Percentiles rank a stretch among this genome's conserved stretches.
Evolutionary conservation across 2,888 invertebrate species (phyloP).

Genomic region (Reticulitermes lucifugus): DNA sequence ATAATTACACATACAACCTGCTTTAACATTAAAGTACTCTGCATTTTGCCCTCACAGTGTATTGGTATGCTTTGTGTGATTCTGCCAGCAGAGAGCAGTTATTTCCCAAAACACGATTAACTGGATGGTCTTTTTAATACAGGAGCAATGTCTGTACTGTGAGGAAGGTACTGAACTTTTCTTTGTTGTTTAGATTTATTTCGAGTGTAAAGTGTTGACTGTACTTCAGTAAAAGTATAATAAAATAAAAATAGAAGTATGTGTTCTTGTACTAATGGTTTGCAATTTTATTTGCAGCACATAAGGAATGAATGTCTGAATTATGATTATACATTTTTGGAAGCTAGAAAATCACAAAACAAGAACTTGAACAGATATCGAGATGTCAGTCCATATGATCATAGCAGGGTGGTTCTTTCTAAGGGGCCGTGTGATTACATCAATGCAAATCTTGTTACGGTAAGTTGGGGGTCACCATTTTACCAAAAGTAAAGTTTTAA

Average conservation of each 20-base stretch:
- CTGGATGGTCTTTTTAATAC: too few relatives aligned
- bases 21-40: too few relatives aligned
- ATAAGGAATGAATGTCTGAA: slow-evolving; percentile 78
- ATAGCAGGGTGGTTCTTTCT: slow-evolving; percentile 85
- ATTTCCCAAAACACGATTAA: too few relatives aligned
- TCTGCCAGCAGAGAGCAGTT: too few relatives aligned
- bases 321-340: slow-evolving; percentile 66
- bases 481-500: too few relatives aligned
- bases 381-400: slow-evolving; percentile 97
- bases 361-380: slow-evolving; percentile 90
- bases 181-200: too few relatives aligned
- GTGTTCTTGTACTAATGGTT: background rate
- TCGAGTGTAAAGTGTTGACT: too few relatives aligned
- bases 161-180: too few relatives aligned
- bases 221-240: background rate
- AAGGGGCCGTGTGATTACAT: slow-evolving; percentile 87
- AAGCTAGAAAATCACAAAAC: slow-evolving; percentile 83
- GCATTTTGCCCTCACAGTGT: too few relatives aligned
- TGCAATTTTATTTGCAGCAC: slow-evolving; percentile 66
- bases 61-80: too few relatives aligned
- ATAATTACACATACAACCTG: too few relatives aligned
- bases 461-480: slow-evolving; percentile 61
- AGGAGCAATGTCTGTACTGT: too few relatives aligned
- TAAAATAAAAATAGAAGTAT: background rate
- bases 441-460: slow-evolving; percentile 92